A percentile compares a stretch with the other conserved stretches of the same genome.
phyloP scores from a whole-genome alignment of 2,888 invertebrate species.

The Creontiades dilutus region DNA sequence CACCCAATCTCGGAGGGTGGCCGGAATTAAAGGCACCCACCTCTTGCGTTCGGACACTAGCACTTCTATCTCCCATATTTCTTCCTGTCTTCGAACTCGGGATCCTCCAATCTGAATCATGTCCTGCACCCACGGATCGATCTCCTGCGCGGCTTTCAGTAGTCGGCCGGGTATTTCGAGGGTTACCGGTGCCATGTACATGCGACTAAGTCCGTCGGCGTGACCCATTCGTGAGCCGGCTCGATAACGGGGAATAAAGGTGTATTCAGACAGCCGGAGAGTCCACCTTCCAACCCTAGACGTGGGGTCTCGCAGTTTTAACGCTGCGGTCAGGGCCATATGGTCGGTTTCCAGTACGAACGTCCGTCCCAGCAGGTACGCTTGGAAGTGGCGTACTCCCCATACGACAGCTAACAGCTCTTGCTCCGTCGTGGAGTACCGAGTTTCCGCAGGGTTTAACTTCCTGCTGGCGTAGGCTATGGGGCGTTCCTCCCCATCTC shows the following conservation, averaged over 20 bases:
- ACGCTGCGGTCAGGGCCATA: background rate
- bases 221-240: background rate
- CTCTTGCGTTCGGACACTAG: background rate
- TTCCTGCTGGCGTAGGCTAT: background rate
- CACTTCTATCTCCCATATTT: background rate
- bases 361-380: background rate
- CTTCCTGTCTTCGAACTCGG: background rate
- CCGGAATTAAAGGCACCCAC: background rate
- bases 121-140: background rate
- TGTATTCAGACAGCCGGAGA: background rate
- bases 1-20: background rate
- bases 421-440: background rate
- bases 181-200: background rate
- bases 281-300: background rate
- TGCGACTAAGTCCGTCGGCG: background rate
- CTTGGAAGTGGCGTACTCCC: background rate
- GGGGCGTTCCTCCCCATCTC: background rate
- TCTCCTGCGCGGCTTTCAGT: background rate
- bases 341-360: background rate
- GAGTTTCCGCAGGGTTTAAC: background rate
- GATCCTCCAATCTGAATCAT: background rate
- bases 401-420: background rate
- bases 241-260: background rate
- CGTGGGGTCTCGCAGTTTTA: background rate
- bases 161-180: background rate